Conservation (phyloP, 2,888 invertebrate species). For the Octodonta nipae region DNA sequence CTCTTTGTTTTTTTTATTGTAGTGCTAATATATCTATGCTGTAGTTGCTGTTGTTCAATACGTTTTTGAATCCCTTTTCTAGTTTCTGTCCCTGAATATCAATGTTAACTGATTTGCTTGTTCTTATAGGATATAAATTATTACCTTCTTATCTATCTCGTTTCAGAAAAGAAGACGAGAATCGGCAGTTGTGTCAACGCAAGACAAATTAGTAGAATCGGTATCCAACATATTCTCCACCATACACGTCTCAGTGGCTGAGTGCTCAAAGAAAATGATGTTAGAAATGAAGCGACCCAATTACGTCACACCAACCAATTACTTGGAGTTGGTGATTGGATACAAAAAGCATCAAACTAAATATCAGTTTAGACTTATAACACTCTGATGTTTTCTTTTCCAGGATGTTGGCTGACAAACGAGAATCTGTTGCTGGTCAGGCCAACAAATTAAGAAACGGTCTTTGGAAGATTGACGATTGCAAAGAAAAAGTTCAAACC, state of each 20-base stretch:
- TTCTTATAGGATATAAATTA: neutral
- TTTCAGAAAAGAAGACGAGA: constrained; percentile 27
- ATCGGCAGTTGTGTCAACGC: constrained; percentile 30
- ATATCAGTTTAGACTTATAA: neutral
- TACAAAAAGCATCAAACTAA: constrained; percentile 49
- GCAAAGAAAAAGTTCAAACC: constrained; percentile 62
- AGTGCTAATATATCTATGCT: too few relatives aligned
- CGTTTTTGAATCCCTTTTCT: too few relatives aligned
- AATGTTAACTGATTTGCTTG: too few relatives aligned
- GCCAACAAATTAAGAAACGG: constrained; percentile 73
- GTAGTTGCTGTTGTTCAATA: too few relatives aligned
- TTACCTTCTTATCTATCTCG: constrained; percentile 4
- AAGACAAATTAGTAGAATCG: constrained; percentile 49
- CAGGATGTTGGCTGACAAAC: constrained; percentile 60
- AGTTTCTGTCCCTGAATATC: too few relatives aligned
- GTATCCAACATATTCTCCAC: constrained; percentile 65
- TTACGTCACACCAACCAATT: constrained; percentile 82
- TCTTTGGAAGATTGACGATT: constrained; percentile 76
- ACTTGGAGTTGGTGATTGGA: constrained; percentile 69
- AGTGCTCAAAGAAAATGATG: constrained; percentile 59
- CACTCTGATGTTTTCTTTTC: constrained; percentile 5
- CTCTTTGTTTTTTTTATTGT: too few relatives aligned
- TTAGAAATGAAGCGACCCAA: constrained; percentile 65
- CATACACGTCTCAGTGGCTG: constrained; percentile 70
- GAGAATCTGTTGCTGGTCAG: constrained; percentile 53